Conservation (phyloP, 2,113 vertebrate species). For the Antennarius striatus region DNA sequence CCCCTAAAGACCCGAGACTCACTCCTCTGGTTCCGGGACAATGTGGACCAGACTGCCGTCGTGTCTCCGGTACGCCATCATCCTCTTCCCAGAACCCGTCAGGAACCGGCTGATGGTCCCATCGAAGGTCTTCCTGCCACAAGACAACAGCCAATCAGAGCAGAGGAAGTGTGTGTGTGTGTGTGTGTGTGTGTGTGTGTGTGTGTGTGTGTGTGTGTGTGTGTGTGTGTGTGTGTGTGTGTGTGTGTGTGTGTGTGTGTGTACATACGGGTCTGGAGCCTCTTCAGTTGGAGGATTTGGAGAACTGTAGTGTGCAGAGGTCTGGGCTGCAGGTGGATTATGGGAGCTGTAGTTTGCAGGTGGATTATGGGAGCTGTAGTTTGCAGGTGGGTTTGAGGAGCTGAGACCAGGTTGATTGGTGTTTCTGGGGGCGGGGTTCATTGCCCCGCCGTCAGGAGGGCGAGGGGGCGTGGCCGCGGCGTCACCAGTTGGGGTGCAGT, state of each 20-base stretch:
- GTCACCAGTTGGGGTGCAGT: neutral
- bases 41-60: constrained; percentile 77
- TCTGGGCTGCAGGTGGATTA: neutral
- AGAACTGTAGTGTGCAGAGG: constrained; percentile 49
- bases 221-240: no score
- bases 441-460: constrained; percentile 70
- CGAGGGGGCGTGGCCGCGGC: neutral
- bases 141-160: constrained; percentile 24
- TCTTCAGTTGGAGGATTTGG: constrained; percentile 56
- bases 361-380: constrained; percentile 12
- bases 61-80: constrained; percentile 81
- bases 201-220: no score
- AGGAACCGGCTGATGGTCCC: constrained; percentile 68
- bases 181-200: no score
- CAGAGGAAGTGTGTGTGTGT: neutral
- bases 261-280: constrained; percentile 59
- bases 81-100: constrained; percentile 76
- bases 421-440: constrained; percentile 42
- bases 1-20: constrained; percentile 67
- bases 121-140: constrained; percentile 52
- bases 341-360: neutral
- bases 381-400: constrained; percentile 7
- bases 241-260: no score
- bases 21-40: constrained; percentile 79
- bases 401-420: constrained; percentile 10